Base-by-base conservation (phyloP, 1,140 invertebrate species). In the Danaus melanippus region DNA sequence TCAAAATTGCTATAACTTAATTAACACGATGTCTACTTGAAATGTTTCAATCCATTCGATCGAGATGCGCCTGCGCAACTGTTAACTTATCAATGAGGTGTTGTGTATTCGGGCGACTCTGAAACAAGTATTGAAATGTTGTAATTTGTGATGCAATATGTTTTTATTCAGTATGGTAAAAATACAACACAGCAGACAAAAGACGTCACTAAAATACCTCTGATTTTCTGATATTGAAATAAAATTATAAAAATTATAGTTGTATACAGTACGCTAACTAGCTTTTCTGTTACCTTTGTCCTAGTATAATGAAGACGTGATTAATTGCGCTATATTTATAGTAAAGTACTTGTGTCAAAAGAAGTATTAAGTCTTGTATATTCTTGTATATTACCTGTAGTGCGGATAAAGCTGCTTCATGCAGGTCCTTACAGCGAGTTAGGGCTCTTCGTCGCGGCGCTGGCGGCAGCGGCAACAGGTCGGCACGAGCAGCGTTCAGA, bases 401-500 rank as follows among this genome's bases (percentile, higher is more conserved):
- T 11, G 79, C 68, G 56, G 78, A 82, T 9, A 83, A 62, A 49
- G 82, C 79, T 12, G 76, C 74, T 56, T 85, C 82, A 71, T 85
- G 73, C 58, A 83, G 71, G 69, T 85, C 82, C 69, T 82, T 83
- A 70, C 76, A 79, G 53, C 69, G 66, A 10, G 79, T 66, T 60
- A 79, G 76, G 39, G 81, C 85, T 86, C 91, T 89, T 89, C 75
- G 89, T 68, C 67, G 88, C 76, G 70, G 84, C 83, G 66, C 87
- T 84, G 60, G 85, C 82, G 63, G 87, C 63, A 76, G 89, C 79
- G 60, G 86, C 74, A 69, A 53, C 43, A 84, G 64, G 50, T 90
- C 89, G 15, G 77, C 74, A 46, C 90, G 88, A 58, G 93, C 90
- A 43, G 89, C 86, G 45, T 89, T 89, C 50, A 94, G 89, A 65